A percentile compares a stretch with the other conserved stretches of the same genome.
Conservation (phyloP, 1,140 invertebrate genomes). For the Atta texana region DNA sequence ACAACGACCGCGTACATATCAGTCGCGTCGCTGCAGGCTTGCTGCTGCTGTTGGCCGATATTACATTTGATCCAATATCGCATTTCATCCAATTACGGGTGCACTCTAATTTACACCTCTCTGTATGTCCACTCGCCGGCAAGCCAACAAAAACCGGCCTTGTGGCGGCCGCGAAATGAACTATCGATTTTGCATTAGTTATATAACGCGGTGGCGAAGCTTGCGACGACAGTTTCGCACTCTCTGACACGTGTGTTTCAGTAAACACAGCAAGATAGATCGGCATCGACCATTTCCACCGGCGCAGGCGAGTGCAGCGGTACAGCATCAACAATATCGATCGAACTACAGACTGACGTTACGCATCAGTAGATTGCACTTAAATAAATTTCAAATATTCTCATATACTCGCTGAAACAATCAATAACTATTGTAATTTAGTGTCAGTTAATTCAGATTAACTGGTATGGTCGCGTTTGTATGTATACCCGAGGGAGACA, state of each 20-base stretch:
- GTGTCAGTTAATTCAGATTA: neutral
- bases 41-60: conserved; percentile 36
- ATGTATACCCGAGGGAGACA: neutral
- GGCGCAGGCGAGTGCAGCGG: neutral
- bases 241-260: conserved; percentile 18
- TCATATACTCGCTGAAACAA: too few species aligned
- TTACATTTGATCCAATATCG: conserved; percentile 65
- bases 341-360: neutral
- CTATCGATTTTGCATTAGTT: conserved; percentile 68
- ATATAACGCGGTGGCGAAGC: conserved; percentile 37
- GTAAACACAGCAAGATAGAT: conserved; percentile 52
- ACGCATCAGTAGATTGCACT: neutral
- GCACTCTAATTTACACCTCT: conserved; percentile 67
- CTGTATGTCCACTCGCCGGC: conserved; percentile 39
- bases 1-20: neutral
- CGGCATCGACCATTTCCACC: conserved; percentile 9
- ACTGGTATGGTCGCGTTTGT: neutral
- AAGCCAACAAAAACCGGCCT: conserved; percentile 48
- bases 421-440: neutral
- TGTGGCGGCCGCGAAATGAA: conserved; percentile 58
- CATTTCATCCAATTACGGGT: conserved; percentile 60
- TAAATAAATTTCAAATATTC: neutral
- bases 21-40: conserved; percentile 3
- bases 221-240: conserved; percentile 39
- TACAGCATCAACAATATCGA: neutral